These are phyloP conservation scores for Lacanobia wlatinum DNA, from an alignment of 2,888 invertebrate species.

Conservation along the genomic window DNA sequence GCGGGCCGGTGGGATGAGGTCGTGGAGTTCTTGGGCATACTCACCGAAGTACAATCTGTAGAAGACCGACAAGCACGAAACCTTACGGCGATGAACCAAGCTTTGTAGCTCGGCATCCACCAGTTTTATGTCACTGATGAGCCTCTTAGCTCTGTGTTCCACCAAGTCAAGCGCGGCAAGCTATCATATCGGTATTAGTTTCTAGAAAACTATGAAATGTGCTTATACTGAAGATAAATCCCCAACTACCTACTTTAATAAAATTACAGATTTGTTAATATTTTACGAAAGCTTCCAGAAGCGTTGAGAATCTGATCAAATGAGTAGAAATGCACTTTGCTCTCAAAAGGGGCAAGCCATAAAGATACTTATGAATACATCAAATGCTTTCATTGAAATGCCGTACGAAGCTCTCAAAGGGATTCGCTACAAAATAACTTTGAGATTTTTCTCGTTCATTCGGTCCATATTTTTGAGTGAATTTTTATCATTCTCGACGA, in stretches of 20 bases:
- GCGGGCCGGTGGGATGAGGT: too few species aligned
- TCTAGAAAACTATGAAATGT: background rate
- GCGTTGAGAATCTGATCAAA: slow-evolving; percentile 8
- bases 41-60: too few species aligned
- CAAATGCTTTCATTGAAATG: slow-evolving; percentile 46
- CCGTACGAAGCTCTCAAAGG: slow-evolving; percentile 40
- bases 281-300: background rate
- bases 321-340: slow-evolving; percentile 27
- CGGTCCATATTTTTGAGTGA: slow-evolving; percentile 38
- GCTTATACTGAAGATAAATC: background rate
- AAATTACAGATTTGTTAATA: background rate
- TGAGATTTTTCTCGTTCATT: slow-evolving; percentile 41
- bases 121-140: too few species aligned
- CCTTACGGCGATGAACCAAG: too few species aligned
- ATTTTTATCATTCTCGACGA: slow-evolving; percentile 35
- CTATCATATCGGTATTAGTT: too few species aligned
- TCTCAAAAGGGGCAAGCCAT: slow-evolving; percentile 23
- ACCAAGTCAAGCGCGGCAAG: too few species aligned
- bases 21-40: too few species aligned
- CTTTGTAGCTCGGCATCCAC: too few species aligned
- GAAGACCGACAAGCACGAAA: too few species aligned
- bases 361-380: slow-evolving; percentile 44
- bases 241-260: too few species aligned
- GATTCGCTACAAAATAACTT: slow-evolving; percentile 41
- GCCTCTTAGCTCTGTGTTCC: too few species aligned